Conservation (phyloP, 1,140 invertebrate species). For the Popillia japonica region DNA sequence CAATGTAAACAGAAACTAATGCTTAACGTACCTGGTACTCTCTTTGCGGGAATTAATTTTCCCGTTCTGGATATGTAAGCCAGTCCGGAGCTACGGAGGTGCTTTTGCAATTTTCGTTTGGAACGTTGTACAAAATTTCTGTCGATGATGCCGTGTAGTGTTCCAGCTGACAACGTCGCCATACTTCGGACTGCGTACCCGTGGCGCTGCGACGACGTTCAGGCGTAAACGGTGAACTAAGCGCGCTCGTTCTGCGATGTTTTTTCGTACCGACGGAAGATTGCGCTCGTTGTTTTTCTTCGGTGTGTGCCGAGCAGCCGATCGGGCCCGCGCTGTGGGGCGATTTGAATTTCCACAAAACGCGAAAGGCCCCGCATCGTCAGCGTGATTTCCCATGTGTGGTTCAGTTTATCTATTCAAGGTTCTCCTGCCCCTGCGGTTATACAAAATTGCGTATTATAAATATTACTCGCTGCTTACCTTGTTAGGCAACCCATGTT, state of each 20-base stretch:
- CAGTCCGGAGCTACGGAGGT: constrained; percentile 60
- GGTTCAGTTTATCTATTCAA: not conserved
- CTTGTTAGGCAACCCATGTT: not conserved
- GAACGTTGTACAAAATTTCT: constrained; percentile 58
- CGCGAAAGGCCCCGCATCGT: constrained; percentile 10
- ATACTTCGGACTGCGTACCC: constrained; percentile 46
- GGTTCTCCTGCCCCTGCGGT: not conserved
- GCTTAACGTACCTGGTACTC: constrained; percentile 59
- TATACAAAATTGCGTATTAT: constrained; percentile 3
- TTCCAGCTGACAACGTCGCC: constrained; percentile 57
- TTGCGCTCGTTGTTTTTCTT: constrained; percentile 36
- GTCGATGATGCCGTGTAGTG: constrained; percentile 52
- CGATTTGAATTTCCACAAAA: constrained; percentile 22
- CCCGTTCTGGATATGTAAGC: constrained; percentile 62
- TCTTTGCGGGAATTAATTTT: constrained; percentile 62
- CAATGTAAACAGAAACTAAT: constrained; percentile 42
- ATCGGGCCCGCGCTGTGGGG: not conserved
- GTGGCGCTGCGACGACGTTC: constrained; percentile 42
- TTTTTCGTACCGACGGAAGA: constrained; percentile 27
- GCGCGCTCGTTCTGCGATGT: not conserved
- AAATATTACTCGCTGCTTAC: not conserved
- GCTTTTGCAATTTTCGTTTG: constrained; percentile 61
- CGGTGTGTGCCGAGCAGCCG: not conserved
- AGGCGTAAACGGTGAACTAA: constrained; percentile 22
- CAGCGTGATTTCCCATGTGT: constrained; percentile 17